A percentile compares a stretch with the other conserved stretches of the same genome.
Evolutionary conservation across 1,140 invertebrate genomes (phyloP).

Genomic region (Bombus vancouverensis): DNA sequence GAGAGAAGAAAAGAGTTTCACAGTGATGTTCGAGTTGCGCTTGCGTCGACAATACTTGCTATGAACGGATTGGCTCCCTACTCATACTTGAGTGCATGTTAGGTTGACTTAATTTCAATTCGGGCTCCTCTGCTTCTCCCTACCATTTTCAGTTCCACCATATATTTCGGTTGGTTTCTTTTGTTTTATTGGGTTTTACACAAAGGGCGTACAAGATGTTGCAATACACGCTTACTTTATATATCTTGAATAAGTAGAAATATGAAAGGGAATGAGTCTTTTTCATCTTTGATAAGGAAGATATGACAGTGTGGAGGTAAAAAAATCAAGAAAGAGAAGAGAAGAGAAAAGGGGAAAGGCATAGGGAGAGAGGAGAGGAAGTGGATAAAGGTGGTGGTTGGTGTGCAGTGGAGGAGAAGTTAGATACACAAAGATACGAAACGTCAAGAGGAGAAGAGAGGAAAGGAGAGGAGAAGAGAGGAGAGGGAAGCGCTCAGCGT

Average conservation of each 20-base stretch:
- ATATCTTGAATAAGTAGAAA: conserved; percentile 23
- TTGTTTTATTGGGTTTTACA: conserved; percentile 45
- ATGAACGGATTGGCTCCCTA: conserved; percentile 65
- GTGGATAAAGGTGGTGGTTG: conserved; percentile 31
- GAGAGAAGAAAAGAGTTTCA: conserved; percentile 30
- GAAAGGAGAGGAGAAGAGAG: conserved; percentile 15
- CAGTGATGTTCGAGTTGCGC: conserved; percentile 52
- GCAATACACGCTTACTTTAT: not conserved
- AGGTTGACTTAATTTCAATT: conserved; percentile 71
- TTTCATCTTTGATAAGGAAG: conserved; percentile 17
- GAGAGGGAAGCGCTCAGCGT: conserved; percentile 49
- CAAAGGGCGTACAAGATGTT: conserved; percentile 18
- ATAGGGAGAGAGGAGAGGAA: conserved; percentile 33
- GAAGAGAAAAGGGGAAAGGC: not conserved
- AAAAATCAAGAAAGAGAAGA: conserved; percentile 6
- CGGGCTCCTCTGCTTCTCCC: conserved; percentile 44
- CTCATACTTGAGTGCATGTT: conserved; percentile 56
- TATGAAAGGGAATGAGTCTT: conserved; percentile 29
- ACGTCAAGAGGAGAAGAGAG: conserved; percentile 13
- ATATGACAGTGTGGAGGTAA: not conserved
- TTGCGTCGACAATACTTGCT: conserved; percentile 48
- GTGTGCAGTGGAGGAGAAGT: conserved; percentile 40
- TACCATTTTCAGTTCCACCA: not conserved
- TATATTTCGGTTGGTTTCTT: conserved; percentile 23
- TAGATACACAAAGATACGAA: conserved; percentile 31